These are phyloP conservation scores for Bagarius yarrelli DNA, from an alignment of 2,113 vertebrate species.

Conservation along the genomic window DNA sequence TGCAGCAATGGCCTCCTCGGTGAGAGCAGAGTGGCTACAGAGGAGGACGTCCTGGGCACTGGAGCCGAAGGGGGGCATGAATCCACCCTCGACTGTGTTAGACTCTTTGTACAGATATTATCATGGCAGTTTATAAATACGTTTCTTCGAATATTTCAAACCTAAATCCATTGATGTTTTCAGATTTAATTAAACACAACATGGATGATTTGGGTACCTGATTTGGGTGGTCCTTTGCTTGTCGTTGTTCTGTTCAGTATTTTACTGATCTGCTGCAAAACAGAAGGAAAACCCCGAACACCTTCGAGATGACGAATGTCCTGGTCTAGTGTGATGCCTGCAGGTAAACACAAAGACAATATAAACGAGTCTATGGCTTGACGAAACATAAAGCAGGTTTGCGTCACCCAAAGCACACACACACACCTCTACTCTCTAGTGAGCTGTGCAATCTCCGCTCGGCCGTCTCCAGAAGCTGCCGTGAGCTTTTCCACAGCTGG, in stretches of 20 bases:
- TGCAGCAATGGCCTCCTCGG: slow-evolving; percentile 77
- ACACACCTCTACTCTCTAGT: slow-evolving; percentile 79
- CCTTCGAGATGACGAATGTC: slow-evolving; percentile 67
- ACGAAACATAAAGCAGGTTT: not conserved
- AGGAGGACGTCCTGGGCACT: slow-evolving; percentile 84
- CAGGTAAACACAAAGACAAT: not conserved
- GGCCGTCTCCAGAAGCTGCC: slow-evolving; percentile 90
- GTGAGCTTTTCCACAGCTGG: slow-evolving; percentile 91
- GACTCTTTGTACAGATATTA: slow-evolving; percentile 49
- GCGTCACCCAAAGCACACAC: not conserved
- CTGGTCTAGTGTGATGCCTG: slow-evolving; percentile 76
- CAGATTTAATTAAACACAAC: not conserved
- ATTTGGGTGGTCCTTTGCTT: slow-evolving; percentile 72
- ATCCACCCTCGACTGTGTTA: slow-evolving; percentile 68
- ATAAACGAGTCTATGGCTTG: not conserved
- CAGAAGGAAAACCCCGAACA: slow-evolving; percentile 82
- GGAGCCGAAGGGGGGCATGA: slow-evolving; percentile 72
- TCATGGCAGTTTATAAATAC: not conserved
- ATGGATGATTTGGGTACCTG: slow-evolving; percentile 66
- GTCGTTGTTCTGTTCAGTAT: slow-evolving; percentile 79
- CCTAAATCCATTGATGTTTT: not conserved
- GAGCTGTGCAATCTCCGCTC: slow-evolving; percentile 79
- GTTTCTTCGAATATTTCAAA: not conserved
- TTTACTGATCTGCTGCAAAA: slow-evolving; percentile 90
- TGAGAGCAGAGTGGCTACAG: slow-evolving; percentile 76